These are phyloP conservation scores for Paradoxurus hermaphroditus DNA, from an alignment of 2,113 vertebrate genomes.

Conservation along the genomic window DNA sequence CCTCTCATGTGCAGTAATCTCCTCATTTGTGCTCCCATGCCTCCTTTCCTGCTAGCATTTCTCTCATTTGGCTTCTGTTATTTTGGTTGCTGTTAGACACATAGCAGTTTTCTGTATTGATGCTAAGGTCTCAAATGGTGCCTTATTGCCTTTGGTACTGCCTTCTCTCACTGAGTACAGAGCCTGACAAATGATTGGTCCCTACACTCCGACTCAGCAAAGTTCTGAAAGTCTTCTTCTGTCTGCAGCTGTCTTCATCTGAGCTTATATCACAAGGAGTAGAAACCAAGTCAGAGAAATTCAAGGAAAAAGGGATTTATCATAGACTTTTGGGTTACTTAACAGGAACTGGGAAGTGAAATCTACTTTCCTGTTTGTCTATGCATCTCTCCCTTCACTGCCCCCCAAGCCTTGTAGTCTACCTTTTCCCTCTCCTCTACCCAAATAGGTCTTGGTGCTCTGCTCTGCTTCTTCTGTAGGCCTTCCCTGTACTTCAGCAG, in stretches of 20 bases:
- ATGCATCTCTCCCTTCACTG: neutral
- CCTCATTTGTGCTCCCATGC: neutral
- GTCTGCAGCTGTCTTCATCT: neutral
- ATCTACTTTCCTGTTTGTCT: neutral
- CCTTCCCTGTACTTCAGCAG: neutral
- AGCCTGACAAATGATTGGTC: fast-evolving
- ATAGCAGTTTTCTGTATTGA: neutral
- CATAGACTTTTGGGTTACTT: neutral
- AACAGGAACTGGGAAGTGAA: neutral
- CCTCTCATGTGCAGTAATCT: neutral
- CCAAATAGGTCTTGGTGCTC: fast-evolving
- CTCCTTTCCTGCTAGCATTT: neutral
- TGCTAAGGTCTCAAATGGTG: neutral
- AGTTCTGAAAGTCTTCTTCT: neutral
- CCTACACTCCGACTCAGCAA: neutral
- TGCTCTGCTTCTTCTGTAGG: neutral
- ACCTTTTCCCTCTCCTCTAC: neutral
- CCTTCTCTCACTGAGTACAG: neutral
- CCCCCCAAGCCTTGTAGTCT: neutral
- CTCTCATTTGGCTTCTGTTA: too few species aligned
- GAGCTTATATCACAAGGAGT: neutral
- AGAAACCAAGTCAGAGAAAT: neutral
- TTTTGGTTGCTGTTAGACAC: neutral
- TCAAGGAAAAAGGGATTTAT: neutral
- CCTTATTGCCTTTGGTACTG: neutral